Conservation (phyloP, 1,140 invertebrate genomes). For the Drosophila busckii region DNA sequence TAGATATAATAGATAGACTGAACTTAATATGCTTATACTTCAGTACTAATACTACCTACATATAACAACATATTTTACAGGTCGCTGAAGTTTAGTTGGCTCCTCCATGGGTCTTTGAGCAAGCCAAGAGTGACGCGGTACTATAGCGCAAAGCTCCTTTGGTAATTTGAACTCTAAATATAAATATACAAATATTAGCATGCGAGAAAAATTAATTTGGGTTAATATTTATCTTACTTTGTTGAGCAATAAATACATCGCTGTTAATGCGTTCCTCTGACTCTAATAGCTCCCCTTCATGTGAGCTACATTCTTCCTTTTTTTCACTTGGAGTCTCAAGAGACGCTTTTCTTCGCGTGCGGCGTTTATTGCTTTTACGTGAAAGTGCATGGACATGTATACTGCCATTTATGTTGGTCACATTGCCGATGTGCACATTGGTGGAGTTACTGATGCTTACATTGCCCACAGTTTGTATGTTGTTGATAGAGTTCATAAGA, state of each 20-base stretch:
- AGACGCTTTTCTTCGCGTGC: conserved; percentile 20
- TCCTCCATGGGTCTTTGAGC: conserved; percentile 70
- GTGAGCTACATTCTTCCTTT: not conserved
- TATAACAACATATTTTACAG: conserved; percentile 76
- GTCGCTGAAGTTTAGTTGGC: conserved; percentile 41
- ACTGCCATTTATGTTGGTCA: conserved; percentile 79
- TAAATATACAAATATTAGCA: not conserved
- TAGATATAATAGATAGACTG: not conserved
- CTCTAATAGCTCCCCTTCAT: conserved; percentile 30
- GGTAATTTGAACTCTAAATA: conserved; percentile 65
- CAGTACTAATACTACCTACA: conserved; percentile 44
- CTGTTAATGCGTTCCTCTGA: conserved; percentile 44
- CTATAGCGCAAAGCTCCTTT: conserved; percentile 54
- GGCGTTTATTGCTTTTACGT: conserved; percentile 3
- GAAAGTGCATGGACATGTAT: conserved; percentile 66
- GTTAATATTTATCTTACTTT: conserved; percentile 32
- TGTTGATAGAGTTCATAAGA: conserved; percentile 64
- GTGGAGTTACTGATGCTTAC: conserved; percentile 76
- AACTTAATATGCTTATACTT: not conserved
- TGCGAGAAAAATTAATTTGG: too few species aligned
- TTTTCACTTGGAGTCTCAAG: not conserved
- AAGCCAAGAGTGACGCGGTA: conserved; percentile 71
- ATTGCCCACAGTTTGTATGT: conserved; percentile 71
- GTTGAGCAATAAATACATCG: conserved; percentile 48
- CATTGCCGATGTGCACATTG: conserved; percentile 79